phyloP scores from a whole-genome alignment of 1,140 invertebrate genomes.

The Drosophila santomea region DNA sequence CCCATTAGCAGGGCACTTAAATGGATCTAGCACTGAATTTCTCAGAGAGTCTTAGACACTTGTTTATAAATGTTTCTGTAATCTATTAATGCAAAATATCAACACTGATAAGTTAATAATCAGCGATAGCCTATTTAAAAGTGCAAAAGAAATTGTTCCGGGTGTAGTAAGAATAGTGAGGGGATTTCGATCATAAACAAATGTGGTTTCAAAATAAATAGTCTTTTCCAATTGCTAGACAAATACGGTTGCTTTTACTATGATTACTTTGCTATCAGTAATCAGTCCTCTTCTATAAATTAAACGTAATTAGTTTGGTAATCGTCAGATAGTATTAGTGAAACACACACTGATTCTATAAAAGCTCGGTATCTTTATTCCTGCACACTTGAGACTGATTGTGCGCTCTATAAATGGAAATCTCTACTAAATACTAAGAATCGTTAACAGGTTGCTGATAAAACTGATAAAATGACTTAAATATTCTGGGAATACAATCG shows the following conservation, averaged over 20 bases:
- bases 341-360: conserved; percentile 9
- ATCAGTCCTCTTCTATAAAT: conserved; percentile 2
- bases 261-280: neutral
- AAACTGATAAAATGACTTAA: neutral
- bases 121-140: neutral
- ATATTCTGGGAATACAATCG: conserved; percentile 32
- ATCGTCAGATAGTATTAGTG: conserved; percentile 16
- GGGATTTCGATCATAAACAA: neutral
- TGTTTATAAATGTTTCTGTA: neutral
- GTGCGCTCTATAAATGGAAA: conserved; percentile 34
- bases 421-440: conserved; percentile 24
- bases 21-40: conserved; percentile 10
- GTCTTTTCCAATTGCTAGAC: too few species aligned
- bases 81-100: conserved; percentile 9
- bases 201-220: neutral
- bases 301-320: conserved; percentile 6
- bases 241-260: neutral
- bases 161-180: neutral
- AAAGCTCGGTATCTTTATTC: conserved; percentile 35
- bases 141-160: neutral
- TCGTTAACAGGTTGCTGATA: conserved; percentile 5
- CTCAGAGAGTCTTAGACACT: conserved; percentile 1
- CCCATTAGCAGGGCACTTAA: conserved; percentile 33
- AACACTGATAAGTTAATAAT: conserved; percentile 14
- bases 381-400: conserved; percentile 29